Evolutionary conservation across 2,113 vertebrate genomes (phyloP), one percentile per base, ranked within the genome.

Genomic region (Dasyprocta punctata): DNA sequence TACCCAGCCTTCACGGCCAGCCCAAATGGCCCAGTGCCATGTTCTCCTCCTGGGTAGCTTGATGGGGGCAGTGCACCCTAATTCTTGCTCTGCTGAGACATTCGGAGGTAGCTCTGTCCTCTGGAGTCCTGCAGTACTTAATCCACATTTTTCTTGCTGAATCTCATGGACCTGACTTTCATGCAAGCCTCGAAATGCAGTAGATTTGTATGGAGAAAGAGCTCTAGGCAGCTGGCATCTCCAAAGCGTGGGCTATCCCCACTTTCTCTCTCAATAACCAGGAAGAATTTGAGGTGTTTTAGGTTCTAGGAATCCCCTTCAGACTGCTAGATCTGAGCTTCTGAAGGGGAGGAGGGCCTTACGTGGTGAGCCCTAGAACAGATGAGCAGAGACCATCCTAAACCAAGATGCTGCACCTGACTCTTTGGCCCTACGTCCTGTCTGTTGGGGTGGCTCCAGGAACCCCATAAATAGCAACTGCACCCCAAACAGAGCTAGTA

Each of bases 231-330:
- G 88, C 71, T 30, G 16, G 58, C 22, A 49, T 69, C 17, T 14
- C 16, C 3, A 0, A 58, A 47, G 22, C 0, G 1, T 49, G 30
- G 65, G 2, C 11, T 3, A 38, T 14, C 13, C 26, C 17, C 4
- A 3, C 5, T 3, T 44, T 3, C 49, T 56, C 28, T 7, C 86
- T 17, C 20, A n/a, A 20, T 44, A 60, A 54, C 22, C 52, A 49
- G 67, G 30, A 77, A 90, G 65, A 65, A 69, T 36, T 65, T 71
- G 30, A 8, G 56, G 16, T 26, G 30, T 36, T 78, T 44, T 47
- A 71, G 38, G 36, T 63, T 71, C 33, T 69, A 41, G 58, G 60
- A 2, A 14, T 28, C 58, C 73, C 26, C 22, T 52, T 73, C 11
- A 1, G 54, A 54, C 47, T 83, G 67, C 61, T 49, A 41, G 22